Percentiles rank a stretch among this genome's conserved stretches.
These are phyloP conservation scores for Liasis olivaceus DNA, from an alignment of 2,797 vertebrate genomes.

Conservation along the genomic window DNA sequence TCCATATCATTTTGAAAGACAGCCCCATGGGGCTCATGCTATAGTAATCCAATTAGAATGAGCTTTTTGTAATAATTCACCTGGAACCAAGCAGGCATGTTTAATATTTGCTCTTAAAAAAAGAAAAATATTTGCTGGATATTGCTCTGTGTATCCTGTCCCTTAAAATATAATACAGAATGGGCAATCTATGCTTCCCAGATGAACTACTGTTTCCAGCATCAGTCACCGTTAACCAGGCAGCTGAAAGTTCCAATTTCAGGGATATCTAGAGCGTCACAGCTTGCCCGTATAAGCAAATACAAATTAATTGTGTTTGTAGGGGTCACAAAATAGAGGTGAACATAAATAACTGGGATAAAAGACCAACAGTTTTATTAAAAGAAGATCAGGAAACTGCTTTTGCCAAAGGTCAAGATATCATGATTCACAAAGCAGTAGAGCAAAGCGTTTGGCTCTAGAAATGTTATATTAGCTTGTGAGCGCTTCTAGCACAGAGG, in stretches of 20 bases:
- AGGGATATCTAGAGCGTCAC: neutral
- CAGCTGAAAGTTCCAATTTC: neutral
- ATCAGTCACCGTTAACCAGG: neutral
- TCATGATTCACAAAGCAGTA: conserved; percentile 6
- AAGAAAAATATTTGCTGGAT: neutral
- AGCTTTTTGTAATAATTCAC: neutral
- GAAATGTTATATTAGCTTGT: neutral
- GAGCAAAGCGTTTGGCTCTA: neutral
- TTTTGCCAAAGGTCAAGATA: neutral
- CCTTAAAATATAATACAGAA: neutral
- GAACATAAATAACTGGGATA: neutral
- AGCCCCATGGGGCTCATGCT: neutral
- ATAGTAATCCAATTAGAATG: neutral
- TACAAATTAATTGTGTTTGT: neutral
- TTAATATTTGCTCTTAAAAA: neutral
- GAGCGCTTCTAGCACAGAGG: neutral
- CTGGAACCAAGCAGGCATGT: neutral
- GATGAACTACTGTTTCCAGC: neutral
- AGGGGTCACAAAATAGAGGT: neutral
- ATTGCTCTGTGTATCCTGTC: neutral
- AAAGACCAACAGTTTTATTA: neutral
- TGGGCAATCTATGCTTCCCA: neutral
- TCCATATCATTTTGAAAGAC: neutral
- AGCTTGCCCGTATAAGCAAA: neutral
- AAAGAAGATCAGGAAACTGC: neutral